Conservation (phyloP, 2,888 invertebrate genomes). For the Pterostichus madidus region DNA sequence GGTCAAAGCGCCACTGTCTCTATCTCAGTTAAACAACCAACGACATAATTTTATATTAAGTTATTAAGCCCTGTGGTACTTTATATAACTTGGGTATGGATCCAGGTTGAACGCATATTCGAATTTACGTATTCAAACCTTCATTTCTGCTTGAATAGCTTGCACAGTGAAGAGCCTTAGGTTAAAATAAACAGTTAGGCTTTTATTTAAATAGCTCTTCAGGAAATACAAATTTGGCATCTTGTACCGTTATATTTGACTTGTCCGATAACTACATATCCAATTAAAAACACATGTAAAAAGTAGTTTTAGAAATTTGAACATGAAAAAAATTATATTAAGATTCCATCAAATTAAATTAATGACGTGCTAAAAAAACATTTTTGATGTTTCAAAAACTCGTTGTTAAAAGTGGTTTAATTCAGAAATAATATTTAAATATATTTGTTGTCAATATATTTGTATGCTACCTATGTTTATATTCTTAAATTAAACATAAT, state of each 20-base stretch:
- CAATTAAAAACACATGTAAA: constrained; percentile 28
- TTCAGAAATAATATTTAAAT: no score
- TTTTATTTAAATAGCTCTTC: constrained; percentile 43
- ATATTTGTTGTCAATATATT: no score
- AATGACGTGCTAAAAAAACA: not conserved
- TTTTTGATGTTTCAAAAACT: no score
- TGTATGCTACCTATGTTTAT: no score
- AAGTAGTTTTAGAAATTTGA: constrained; percentile 32
- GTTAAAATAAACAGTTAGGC: constrained; percentile 34
- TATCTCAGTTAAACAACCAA: no score
- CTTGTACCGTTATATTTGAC: constrained; percentile 33
- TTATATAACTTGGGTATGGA: no score
- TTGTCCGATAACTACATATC: constrained; percentile 22
- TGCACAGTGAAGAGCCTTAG: not conserved
- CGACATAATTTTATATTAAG: not conserved
- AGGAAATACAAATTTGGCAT: constrained; percentile 52
- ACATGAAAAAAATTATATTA: constrained; percentile 40
- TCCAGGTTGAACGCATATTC: no score
- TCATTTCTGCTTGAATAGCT: not conserved
- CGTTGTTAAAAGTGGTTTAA: no score
- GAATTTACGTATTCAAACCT: not conserved
- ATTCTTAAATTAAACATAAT: no score
- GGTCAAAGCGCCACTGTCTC: no score
- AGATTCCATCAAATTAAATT: constrained; percentile 13
- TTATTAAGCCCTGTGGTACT: not conserved